Evolutionary conservation across 2,797 vertebrate genomes (phyloP), one percentile per base, ranked within the genome.

Genomic region (Notolepis coatsorum): DNA sequence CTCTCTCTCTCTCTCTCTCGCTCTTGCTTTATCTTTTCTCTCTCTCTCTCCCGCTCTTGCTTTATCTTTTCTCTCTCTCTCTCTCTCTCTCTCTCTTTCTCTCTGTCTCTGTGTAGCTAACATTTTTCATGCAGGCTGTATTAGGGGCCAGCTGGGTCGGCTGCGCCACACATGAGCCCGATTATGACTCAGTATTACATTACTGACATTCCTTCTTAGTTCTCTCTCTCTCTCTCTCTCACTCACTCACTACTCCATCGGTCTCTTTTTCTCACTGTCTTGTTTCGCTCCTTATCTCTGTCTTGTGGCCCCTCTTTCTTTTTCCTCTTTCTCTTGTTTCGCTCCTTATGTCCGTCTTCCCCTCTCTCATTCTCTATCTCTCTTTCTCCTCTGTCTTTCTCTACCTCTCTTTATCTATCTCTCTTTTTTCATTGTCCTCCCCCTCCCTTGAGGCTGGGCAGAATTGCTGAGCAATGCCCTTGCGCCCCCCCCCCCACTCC

Each of bases 161-260:
- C 77, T 81, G 12, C 60, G 60, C 84, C 81, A 89, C 89, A 89
- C 85, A 88, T 89, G 86, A 90, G 79, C 79, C 83, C 86, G 81
- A 88, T 89, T 90, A 90, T 91, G 84, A 90, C 87, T 89, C 86
- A 87, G 85, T 82, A 77, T 86, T 88, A 75, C 88, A 87, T 91
- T 88, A 85, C 84, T 87, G 73, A 83, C 87, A 91, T 91, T 91
- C 87, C 77, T 82, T 72, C 72, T 82, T 84, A 70, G 78, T 81
- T 55, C 70, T 73, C 66, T 41, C 55, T 72, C 54, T 75, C 28
- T 47, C 55, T 58, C 62, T 71, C 55, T 75, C 27, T 64, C 37
- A 18, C 43, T 46, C 33, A 33, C 17, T 51, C 39, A 42, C 30
- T 57, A n/a, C 27, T 60, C 55, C 47, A 5, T 38, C 30, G 30